These are phyloP conservation scores for Neotoma lepida DNA, from an alignment of 2,113 vertebrate species.

Conservation along the genomic window DNA sequence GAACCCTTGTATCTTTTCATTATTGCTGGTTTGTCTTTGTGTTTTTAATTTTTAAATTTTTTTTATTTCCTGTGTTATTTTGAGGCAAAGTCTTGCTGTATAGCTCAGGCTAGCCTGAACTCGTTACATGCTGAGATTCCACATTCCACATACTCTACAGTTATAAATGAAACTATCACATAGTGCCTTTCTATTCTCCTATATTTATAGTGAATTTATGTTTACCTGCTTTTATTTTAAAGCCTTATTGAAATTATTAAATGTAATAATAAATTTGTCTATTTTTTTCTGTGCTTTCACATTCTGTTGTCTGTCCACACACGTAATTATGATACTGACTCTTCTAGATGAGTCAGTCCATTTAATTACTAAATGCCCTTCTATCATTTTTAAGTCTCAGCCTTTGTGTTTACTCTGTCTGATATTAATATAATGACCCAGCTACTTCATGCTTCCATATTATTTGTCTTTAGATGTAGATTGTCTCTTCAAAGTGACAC, in stretches of 20 bases:
- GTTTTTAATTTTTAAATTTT: neutral
- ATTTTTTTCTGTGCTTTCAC: neutral
- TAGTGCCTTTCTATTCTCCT: neutral
- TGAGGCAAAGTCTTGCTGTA: neutral
- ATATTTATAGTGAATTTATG: neutral
- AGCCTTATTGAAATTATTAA: neutral
- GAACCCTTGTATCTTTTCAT: neutral
- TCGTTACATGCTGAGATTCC: neutral
- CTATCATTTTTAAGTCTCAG: neutral
- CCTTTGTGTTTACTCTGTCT: neutral
- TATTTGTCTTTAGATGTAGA: conserved; percentile 9
- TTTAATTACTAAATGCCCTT: neutral
- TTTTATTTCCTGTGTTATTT: neutral
- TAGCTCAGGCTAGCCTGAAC: neutral
- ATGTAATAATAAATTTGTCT: neutral
- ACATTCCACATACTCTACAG: neutral
- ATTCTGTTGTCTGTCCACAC: neutral
- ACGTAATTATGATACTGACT: neutral
- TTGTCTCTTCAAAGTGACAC: neutral
- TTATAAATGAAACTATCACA: neutral
- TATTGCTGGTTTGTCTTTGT: neutral
- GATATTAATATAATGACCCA: neutral
- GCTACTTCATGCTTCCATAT: neutral
- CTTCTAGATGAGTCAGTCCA: neutral
- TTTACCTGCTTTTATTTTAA: neutral